Evolutionary conservation across 2,113 vertebrate species (phyloP), one percentile per base, ranked within the genome.

Genomic region (Sakesphorus luctuosus): DNA sequence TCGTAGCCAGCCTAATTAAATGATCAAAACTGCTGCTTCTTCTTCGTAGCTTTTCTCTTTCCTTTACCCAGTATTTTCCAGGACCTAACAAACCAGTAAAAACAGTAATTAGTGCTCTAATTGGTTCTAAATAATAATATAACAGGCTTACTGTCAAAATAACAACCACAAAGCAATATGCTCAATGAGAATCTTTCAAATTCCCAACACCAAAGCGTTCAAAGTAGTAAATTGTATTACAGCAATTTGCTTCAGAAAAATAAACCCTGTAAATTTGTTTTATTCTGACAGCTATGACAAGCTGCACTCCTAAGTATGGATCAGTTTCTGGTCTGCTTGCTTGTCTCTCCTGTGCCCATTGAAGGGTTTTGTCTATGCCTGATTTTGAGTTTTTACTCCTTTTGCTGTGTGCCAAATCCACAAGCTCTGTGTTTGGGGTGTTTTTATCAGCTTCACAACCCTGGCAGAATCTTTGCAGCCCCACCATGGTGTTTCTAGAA

Each of bases 141-240:
- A 91, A 96, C 95, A 97, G 97, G 93, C 82, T 90, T 94, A 90
- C 89, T 97, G 96, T 98, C 97, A 97, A 96, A 98, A 92, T 94
- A 97, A 95, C 94, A 97, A 85, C 94, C 91, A 96, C 91, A 95
- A 97, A 94, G 90, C 94, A 95, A 79, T 85, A 74, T 90, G 85
- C 87, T 93, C 67, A 75, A 86, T 93, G 93, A 88, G 75, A 82
- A 90, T 90, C 76, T 89, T 95, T 85, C 84, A 90, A 46, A 93
- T 91, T 94, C 79, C 7, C 40, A 43, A 55, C 65, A 63, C 56
- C 49, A 21, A 80, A 67, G 59, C 4, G 29, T 93, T 96, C 73
- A 38, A 59, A 95, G 84, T 46, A 79, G 40, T 82, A 93, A 94
- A 94, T 95, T 93, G 47, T 44, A 90, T 91, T 90, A 73, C 36